Conservation (phyloP, 1,140 invertebrate species). For the Drosophila mayri region DNA sequence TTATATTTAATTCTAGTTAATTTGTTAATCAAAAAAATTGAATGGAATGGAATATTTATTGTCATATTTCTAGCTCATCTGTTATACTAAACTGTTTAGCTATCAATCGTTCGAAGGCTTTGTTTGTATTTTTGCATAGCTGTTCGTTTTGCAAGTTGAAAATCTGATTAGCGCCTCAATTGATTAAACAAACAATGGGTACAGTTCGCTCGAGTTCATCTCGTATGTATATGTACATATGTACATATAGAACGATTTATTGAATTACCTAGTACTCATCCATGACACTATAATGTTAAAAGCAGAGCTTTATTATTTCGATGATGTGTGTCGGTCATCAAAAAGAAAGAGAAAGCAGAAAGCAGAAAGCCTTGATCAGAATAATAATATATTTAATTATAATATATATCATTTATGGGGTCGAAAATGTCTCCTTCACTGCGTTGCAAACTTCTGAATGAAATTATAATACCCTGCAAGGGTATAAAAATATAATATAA, state of each 20-base stretch:
- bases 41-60: not conserved
- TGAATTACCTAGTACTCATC: not conserved
- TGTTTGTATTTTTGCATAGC: constrained; percentile 1
- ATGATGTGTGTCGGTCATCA: not conserved
- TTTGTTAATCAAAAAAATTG: not conserved
- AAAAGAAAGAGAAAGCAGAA: not conserved
- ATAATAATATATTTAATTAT: too few relatives aligned
- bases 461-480: too few relatives aligned
- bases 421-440: too few relatives aligned
- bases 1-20: not conserved
- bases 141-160: not conserved
- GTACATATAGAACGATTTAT: constrained; percentile 3
- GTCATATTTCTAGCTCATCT: not conserved
- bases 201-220: constrained; percentile 1
- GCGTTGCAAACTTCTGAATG: too few relatives aligned
- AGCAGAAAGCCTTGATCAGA: too few relatives aligned
- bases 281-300: not conserved
- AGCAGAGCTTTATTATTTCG: not conserved
- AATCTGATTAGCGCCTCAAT: constrained; percentile 19
- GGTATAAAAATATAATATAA: too few relatives aligned
- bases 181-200: constrained; percentile 25
- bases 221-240: not conserved
- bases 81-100: not conserved
- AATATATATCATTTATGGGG: too few relatives aligned
- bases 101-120: not conserved